Conservation (phyloP, 2,113 vertebrate genomes). For the Coracopsis vasa region DNA sequence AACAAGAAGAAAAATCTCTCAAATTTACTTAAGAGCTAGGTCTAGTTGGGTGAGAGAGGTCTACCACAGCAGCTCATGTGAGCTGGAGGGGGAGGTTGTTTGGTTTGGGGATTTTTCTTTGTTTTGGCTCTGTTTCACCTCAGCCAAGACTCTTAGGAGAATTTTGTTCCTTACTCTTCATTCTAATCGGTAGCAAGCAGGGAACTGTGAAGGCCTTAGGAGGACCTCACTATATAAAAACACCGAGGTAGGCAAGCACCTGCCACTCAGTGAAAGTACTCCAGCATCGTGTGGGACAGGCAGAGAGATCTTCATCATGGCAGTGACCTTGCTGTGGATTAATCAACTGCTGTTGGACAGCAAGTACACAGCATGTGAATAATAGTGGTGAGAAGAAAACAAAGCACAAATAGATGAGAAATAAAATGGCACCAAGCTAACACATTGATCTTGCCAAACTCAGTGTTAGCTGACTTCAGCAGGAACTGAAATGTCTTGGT, state of each 20-base stretch:
- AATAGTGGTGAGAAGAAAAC: neutral
- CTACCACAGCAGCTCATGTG: neutral
- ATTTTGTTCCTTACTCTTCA: neutral
- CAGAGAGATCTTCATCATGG: neutral
- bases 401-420: neutral
- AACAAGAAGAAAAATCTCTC: neutral
- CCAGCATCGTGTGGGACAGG: fast-evolving
- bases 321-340: neutral
- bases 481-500: neutral
- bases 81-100: neutral
- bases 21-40: neutral
- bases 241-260: neutral
- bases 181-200: neutral
- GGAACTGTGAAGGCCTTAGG: neutral
- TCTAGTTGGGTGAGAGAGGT: neutral
- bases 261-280: neutral
- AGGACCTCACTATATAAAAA: neutral
- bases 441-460: neutral
- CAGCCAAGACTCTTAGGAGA: neutral
- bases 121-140: neutral
- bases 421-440: neutral
- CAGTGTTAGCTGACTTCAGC: neutral
- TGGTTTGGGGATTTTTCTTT: neutral
- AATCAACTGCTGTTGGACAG: neutral
- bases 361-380: neutral